Conservation (phyloP, 1,140 invertebrate species). For the Drosophila nikananu region DNA sequence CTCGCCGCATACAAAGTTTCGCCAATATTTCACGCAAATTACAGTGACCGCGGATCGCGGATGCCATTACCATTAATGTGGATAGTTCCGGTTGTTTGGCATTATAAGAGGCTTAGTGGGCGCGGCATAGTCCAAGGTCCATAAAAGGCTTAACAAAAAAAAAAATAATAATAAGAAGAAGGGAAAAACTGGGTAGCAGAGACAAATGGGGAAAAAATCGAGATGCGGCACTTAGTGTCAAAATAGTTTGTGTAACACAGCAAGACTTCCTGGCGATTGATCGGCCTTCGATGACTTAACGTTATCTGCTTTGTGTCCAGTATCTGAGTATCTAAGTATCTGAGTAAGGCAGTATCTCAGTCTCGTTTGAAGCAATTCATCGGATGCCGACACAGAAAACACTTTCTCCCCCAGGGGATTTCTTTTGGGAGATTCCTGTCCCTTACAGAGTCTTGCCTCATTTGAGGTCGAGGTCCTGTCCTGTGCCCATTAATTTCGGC, state of each 20-base stretch:
- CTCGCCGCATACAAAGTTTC: constrained; percentile 52
- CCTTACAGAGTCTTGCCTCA: constrained; percentile 49
- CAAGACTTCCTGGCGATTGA: constrained; percentile 73
- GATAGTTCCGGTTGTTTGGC: constrained; percentile 53
- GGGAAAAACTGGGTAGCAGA: constrained; percentile 29
- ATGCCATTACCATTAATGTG: constrained; percentile 50
- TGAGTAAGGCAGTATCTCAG: constrained; percentile 32
- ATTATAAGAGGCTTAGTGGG: constrained; percentile 66
- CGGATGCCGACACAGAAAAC: constrained; percentile 60
- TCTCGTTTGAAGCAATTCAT: constrained; percentile 76
- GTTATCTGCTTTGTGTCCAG: constrained; percentile 56
- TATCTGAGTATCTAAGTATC: constrained; percentile 35
- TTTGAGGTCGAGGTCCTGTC: constrained; percentile 53
- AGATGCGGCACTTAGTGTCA: constrained; percentile 67
- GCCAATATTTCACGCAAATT: constrained; percentile 53
- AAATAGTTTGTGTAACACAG: constrained; percentile 79
- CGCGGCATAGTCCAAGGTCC: constrained; percentile 17
- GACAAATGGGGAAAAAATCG: constrained; percentile 17
- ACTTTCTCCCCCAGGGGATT: constrained; percentile 67
- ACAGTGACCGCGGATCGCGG: constrained; percentile 26
- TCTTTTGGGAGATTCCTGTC: constrained; percentile 4
- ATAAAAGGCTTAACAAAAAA: constrained; percentile 63
- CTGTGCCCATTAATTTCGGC: constrained; percentile 69
- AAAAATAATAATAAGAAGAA: too few relatives aligned
- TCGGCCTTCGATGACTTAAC: constrained; percentile 70